Evolutionary conservation across 1,140 invertebrate genomes (phyloP), one percentile per base, ranked within the genome.

Genomic region (Semibalanus balanoides): DNA sequence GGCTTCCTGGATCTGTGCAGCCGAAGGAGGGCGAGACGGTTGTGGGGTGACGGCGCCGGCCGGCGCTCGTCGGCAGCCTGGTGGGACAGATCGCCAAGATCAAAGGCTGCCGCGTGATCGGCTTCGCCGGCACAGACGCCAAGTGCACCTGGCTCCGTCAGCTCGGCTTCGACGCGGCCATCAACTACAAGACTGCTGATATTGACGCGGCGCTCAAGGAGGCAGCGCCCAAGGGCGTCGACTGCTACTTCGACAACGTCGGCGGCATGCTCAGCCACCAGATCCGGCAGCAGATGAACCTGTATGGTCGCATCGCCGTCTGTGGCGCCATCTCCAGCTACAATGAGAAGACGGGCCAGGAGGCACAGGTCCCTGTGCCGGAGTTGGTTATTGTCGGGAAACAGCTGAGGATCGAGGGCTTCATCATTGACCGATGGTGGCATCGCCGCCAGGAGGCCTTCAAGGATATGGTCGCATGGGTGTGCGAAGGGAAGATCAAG

Each of bases 21-120:
- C 90, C 90, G 1, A 88, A 90, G 83, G 71, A 83, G 31, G 89
- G 89, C 29, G 89, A 92, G 79, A 88, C 86, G 0, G 85, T 92
- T 0, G 87, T 91, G 0, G 86, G n/a, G n/a, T 92, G 3, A 87
- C 70, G 75, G 78, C 30, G 17, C 77, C 78, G 0, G 78, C 78
- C 30, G 78, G 90, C 31, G 89, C 89, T 40, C 89, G n/a, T n/a
- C n/a, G n/a, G n/a, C n/a, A n/a, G n/a, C n/a, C n/a, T n/a, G n/a
- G n/a, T n/a, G n/a, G n/a, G n/a, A n/a, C n/a, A n/a, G n/a, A n/a
- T n/a, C n/a, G n/a, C n/a, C n/a, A n/a, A n/a, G n/a, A n/a, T n/a
- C n/a, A n/a, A n/a, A n/a, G n/a, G n/a, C n/a, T n/a, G n/a, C n/a
- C n/a, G n/a, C n/a, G n/a, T n/a, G n/a, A n/a, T n/a, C n/a, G n/a